Percentiles rank a stretch among this genome's conserved stretches.
These are phyloP conservation scores for Eulemur macaco DNA, from an alignment of 2,113 vertebrate genomes.

Conservation along the genomic window DNA sequence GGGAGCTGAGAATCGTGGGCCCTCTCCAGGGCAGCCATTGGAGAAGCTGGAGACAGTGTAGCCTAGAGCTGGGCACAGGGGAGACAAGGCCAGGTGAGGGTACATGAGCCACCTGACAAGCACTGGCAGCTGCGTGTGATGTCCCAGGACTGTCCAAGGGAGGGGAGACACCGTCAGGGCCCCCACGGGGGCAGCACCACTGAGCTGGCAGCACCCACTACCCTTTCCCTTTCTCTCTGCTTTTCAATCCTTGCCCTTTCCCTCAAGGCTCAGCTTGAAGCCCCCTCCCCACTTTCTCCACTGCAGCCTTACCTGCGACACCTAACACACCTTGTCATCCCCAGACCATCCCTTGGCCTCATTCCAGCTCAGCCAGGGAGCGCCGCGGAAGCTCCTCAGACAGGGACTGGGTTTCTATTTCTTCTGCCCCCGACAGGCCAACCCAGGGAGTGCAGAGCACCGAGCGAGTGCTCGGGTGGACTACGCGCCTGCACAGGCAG, in stretches of 20 bases:
- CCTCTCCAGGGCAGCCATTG: conserved; percentile 93
- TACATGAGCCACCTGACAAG: background rate
- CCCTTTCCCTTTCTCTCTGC: background rate
- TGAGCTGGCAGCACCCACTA: background rate
- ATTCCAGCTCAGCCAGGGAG: background rate
- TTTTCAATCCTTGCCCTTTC: background rate
- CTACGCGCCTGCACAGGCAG: background rate
- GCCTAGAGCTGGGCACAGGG: conserved; percentile 86
- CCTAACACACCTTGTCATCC: background rate
- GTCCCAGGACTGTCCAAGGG: accelerated
- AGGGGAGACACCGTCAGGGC: background rate
- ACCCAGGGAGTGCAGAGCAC: background rate
- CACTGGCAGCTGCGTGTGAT: background rate
- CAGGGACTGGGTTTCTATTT: background rate
- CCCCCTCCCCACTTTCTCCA: background rate
- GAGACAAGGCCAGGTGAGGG: background rate
- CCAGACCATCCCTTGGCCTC: background rate
- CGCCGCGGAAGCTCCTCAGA: background rate
- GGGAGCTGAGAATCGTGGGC: conserved; percentile 81
- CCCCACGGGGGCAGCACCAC: background rate
- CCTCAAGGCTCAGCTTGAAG: background rate
- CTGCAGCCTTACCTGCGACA: background rate
- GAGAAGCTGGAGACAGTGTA: conserved; percentile 93
- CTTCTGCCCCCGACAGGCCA: background rate
- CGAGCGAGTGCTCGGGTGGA: background rate